phyloP scores from a whole-genome alignment of 2,113 vertebrate genomes.

The Meles meles region DNA sequence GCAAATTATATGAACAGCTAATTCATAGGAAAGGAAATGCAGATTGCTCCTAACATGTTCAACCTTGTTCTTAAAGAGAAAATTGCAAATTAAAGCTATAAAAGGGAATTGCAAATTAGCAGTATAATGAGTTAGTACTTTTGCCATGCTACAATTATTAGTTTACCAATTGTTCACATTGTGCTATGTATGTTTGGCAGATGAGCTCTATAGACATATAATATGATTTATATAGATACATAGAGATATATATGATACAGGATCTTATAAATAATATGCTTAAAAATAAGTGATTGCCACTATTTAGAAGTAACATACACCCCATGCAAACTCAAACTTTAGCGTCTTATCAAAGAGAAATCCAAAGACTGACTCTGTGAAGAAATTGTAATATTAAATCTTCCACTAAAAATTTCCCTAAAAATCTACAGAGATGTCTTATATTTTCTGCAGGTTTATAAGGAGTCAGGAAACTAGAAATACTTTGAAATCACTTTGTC shows the following conservation, averaged over 20 bases:
- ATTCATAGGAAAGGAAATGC: neutral
- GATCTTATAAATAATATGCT: neutral
- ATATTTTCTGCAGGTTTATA: neutral
- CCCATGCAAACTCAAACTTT: neutral
- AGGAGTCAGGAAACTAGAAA: neutral
- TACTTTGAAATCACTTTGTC: neutral
- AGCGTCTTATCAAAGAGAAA: neutral
- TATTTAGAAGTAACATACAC: neutral
- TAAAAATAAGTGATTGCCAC: neutral
- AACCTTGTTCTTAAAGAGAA: neutral
- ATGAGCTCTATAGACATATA: neutral
- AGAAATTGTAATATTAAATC: neutral
- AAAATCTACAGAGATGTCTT: neutral
- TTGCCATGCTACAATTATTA: neutral
- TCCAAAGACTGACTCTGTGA: neutral
- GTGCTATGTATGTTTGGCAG: neutral
- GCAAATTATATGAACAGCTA: neutral
- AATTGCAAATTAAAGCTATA: neutral
- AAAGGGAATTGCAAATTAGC: neutral
- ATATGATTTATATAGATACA: neutral
- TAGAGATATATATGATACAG: neutral
- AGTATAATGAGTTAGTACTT: neutral
- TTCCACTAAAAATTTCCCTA: neutral
- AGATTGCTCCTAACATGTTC: neutral
- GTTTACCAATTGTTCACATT: neutral